Conservation (phyloP, 2,113 vertebrate species). For the Rhadina sibilatrix region DNA sequence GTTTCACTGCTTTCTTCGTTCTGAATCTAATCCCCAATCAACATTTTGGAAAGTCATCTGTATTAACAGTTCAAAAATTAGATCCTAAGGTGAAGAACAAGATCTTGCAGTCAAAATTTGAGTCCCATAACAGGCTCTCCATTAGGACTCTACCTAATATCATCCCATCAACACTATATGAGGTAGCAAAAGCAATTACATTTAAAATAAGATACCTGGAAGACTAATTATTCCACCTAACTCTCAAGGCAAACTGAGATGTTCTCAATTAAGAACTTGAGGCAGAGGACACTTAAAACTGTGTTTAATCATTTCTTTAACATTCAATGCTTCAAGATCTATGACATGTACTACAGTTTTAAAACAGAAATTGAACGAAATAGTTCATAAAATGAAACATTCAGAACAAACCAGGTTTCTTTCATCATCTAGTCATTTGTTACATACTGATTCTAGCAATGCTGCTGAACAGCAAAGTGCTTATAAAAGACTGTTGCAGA, state of each 20-base stretch:
- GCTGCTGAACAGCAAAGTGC: neutral
- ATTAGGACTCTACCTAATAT: neutral
- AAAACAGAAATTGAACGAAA: neutral
- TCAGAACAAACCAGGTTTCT: neutral
- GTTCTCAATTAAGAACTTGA: neutral
- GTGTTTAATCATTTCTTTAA: neutral
- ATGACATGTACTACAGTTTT: neutral
- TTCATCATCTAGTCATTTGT: neutral
- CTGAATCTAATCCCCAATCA: neutral
- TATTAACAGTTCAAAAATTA: neutral
- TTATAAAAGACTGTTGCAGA: neutral
- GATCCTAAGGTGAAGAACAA: neutral
- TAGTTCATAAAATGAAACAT: neutral
- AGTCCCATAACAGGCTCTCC: neutral
- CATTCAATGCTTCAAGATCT: neutral
- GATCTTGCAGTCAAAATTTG: neutral
- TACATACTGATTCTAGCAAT: neutral
- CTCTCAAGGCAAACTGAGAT: neutral
- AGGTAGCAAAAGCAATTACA: neutral
- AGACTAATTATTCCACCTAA: neutral
- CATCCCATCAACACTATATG: neutral
- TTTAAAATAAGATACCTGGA: neutral
- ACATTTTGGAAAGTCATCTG: neutral
- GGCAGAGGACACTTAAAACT: neutral
- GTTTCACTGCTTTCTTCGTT: neutral